Base-by-base conservation (phyloP, 2,888 invertebrate species). In the Nomada goodeniana region DNA sequence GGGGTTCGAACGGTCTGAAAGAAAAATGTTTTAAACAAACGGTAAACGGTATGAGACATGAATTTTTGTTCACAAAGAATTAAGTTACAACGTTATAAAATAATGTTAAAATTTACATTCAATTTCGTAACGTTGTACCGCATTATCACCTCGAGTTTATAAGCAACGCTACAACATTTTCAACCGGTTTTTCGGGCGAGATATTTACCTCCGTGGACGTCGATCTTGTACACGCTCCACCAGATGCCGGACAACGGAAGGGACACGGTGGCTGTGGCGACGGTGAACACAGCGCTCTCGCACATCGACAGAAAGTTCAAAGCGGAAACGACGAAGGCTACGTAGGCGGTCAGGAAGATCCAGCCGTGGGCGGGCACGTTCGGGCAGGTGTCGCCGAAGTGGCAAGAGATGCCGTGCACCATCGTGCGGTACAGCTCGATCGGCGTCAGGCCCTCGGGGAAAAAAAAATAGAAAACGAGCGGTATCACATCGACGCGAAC, bases 251-350 rank as follows among this genome's bases (percentile, higher is more conserved):
- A 94, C 11, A 95, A 85, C 3, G 95, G 95, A 59, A 95, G 91
- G 26, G 95, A 94, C 20, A 94, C 94, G 23, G 95, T 95, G 75
- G 94, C 94, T 50, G 94, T 93, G 20, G 95, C 95, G 20, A 95
- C 94, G 15, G 95, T 95, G 89, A 95, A 95, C 10, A 95, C 95
- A 11, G 95, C 95, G 47, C 95, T 95, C 88, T 95, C 95, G 77
- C 94, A 94, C 85, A 95, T 91, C 20, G 95, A 94, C 75, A 95
- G 91, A 88, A 95, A 95, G 86, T 95, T 94, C 57, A 95, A 89
- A 13, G 94, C 94, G 60, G 94, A 93, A 82, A 95, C 91, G 13
- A 93, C 91, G 88, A 95, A 95, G 3, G 92, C 86, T 15, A 94
- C 90, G 88, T 95, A 95, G 18, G 94, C 92, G 29, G 94, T 82